A percentile compares a stretch with the other conserved stretches of the same genome.
These are phyloP conservation scores for Globodera ellingtonae DNA, from an alignment of 1,140 invertebrate genomes.

Conservation along the genomic window DNA sequence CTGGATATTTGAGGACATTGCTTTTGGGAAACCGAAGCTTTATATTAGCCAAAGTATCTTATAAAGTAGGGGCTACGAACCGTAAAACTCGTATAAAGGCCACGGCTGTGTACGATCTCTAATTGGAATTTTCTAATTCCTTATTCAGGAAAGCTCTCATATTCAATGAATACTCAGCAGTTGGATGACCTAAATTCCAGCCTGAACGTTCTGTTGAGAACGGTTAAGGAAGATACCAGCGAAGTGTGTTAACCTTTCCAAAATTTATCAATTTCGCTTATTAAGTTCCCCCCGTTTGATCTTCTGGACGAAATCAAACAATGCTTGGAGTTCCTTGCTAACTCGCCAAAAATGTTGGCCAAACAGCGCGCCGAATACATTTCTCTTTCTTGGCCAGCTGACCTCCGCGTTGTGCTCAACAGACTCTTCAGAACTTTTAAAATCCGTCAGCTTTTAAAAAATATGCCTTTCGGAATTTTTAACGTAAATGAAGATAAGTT, in stretches of 20 bases:
- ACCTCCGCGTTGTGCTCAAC: slow-evolving; percentile 19
- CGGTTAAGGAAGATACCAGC: background rate
- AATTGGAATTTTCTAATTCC: too few relatives aligned
- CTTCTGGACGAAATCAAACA: slow-evolving; percentile 19
- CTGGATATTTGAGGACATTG: too few relatives aligned
- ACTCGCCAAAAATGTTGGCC: slow-evolving; percentile 7
- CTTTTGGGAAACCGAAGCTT: too few relatives aligned
- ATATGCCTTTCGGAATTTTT: background rate
- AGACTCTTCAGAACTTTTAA: slow-evolving; percentile 23
- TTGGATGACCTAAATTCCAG: slow-evolving; percentile 28
- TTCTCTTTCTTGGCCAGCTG: slow-evolving; percentile 24
- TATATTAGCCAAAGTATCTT: too few relatives aligned
- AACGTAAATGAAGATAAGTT: too few relatives aligned
- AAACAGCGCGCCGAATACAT: slow-evolving; percentile 10
- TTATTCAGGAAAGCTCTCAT: background rate
- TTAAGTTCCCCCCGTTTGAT: slow-evolving; percentile 18
- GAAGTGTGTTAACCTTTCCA: background rate
- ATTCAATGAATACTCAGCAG: background rate
- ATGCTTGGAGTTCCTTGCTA: slow-evolving; percentile 21
- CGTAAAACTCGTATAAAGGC: too few relatives aligned
- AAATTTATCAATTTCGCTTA: background rate
- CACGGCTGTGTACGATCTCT: too few relatives aligned
- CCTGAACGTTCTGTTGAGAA: background rate
- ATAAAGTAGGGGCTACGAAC: too few relatives aligned
- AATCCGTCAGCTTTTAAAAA: slow-evolving; percentile 5